Evolutionary conservation across 2,797 vertebrate genomes (phyloP).

Genomic region (Botia kubotai): DNA sequence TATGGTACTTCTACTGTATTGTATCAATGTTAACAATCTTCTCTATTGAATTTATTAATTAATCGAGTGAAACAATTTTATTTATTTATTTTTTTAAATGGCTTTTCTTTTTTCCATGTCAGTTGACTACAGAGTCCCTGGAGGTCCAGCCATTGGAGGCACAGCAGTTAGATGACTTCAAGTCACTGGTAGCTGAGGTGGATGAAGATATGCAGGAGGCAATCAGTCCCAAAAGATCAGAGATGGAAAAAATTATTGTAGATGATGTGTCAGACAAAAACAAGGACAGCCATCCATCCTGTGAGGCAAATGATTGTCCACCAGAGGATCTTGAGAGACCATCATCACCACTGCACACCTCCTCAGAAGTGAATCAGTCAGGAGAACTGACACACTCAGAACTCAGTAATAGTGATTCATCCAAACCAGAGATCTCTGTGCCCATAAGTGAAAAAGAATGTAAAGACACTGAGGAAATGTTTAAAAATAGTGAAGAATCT

Average conservation of each 20-base stretch:
- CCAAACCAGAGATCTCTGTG: slow-evolving; percentile 23
- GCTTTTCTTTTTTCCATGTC: slow-evolving; percentile 33
- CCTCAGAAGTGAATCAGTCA: slow-evolving; percentile 55
- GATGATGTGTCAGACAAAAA: slow-evolving; percentile 19
- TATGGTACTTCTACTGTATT: slow-evolving; percentile 22
- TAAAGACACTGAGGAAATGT: slow-evolving; percentile 25
- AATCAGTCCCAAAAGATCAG: slow-evolving; percentile 1
- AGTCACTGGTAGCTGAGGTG: slow-evolving; percentile 15
- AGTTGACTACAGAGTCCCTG: slow-evolving; percentile 44
- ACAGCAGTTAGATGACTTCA: slow-evolving; percentile 41
- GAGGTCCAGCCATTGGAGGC: slow-evolving; percentile 33
- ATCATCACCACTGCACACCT: slow-evolving; percentile 60
- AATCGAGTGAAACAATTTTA: neutral
- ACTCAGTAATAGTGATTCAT: neutral
- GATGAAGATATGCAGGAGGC: slow-evolving; percentile 27
- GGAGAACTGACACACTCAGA: slow-evolving; percentile 23
- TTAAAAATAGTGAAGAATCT: slow-evolving; percentile 28
- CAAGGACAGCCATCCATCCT: slow-evolving; percentile 17
- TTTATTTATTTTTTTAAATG: neutral
- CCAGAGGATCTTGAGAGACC: slow-evolving; percentile 50
- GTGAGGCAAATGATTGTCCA: slow-evolving; percentile 62
- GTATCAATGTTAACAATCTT: neutral
- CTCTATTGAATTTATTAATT: neutral
- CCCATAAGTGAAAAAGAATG: neutral
- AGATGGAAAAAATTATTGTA: slow-evolving; percentile 11